phyloP scores from a whole-genome alignment of 2,888 invertebrate species.

The Caenorhabditis parvicauda region DNA sequence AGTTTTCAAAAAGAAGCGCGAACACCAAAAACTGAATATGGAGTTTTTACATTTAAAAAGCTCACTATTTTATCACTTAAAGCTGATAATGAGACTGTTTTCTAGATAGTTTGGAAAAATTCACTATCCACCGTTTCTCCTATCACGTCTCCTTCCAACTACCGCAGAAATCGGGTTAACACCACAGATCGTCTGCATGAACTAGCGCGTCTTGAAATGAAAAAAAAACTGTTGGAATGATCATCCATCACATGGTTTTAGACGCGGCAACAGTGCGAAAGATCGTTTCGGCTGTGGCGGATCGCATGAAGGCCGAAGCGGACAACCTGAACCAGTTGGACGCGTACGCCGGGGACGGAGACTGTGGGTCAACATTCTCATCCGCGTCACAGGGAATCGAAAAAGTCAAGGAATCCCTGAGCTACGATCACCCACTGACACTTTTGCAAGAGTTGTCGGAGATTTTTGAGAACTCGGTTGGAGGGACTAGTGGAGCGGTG shows the following conservation, averaged over 20 bases:
- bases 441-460: slow-evolving; percentile 41
- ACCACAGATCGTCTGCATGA: not conserved
- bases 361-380: slow-evolving; percentile 70
- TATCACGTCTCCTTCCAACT: not conserved
- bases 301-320: slow-evolving; percentile 71
- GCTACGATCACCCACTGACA: slow-evolving; percentile 23
- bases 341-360: slow-evolving; percentile 74
- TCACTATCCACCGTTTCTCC: too few species aligned
- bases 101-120: too few species aligned
- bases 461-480: slow-evolving; percentile 49
- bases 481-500: slow-evolving; percentile 57
- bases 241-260: too few species aligned
- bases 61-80: too few species aligned
- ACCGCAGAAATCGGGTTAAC: not conserved
- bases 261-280: not conserved
- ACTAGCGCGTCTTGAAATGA: not conserved
- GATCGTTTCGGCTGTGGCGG: slow-evolving; percentile 48
- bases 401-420: slow-evolving; percentile 9
- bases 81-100: too few species aligned
- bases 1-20: too few species aligned
- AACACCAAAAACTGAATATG: too few species aligned
- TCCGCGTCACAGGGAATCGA: slow-evolving; percentile 24
- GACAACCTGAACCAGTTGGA: slow-evolving; percentile 71
- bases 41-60: too few species aligned
- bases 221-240: not conserved